Evolutionary conservation across 2,888 invertebrate genomes (phyloP), one percentile per base, ranked within the genome.

Genomic region (Chromoteleia sp.): DNA sequence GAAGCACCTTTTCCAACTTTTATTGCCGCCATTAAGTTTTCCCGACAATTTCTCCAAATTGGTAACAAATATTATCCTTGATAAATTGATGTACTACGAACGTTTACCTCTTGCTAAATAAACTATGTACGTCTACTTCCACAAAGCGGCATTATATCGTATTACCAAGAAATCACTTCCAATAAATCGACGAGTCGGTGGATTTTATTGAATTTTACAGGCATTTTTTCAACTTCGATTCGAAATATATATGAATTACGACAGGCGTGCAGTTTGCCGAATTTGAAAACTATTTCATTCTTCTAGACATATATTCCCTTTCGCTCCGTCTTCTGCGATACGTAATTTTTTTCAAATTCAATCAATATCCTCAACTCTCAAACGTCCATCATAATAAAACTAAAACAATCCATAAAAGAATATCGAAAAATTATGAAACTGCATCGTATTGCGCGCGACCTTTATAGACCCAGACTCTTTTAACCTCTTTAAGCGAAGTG

Each of bases 401-500:
- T 25, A 41, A 61, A 61, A 61, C 45, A 30, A 30, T 45, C 45
- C 45, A 61, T 45, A 61, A 61, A 61, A 25, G 41, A 15, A 29
- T 61, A 59, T 33, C 50, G 29, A 15, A 30, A 61, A 61, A 25
- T 17, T 14, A 61, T 61, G 17, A 29, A 61, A 61, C 4, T 45
- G 30, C 29, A n/a, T 45, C 41, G 29, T 15, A 59, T 7, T 7
- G 29, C 6, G 12, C 17, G 8, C n/a, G 29, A 15, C 43, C 54
- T 54, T 54, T 54, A 33, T 36, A 2, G 61, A 61, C 30, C 33
- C 41, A 12, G 21, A 30, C n/a, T 45, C 17, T 30, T 61, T 61
- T 43, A 61, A 43, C 45, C 30, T 45, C 17, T 45, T 61, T 61
- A 61, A 61, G 30, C 30, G 41, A 45, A 61, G 61, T 61, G 30